These are phyloP conservation scores for Stichopus chloronotus DNA, from an alignment of 35 echinoderm and acorn worm genomes.

Conservation along the genomic window DNA sequence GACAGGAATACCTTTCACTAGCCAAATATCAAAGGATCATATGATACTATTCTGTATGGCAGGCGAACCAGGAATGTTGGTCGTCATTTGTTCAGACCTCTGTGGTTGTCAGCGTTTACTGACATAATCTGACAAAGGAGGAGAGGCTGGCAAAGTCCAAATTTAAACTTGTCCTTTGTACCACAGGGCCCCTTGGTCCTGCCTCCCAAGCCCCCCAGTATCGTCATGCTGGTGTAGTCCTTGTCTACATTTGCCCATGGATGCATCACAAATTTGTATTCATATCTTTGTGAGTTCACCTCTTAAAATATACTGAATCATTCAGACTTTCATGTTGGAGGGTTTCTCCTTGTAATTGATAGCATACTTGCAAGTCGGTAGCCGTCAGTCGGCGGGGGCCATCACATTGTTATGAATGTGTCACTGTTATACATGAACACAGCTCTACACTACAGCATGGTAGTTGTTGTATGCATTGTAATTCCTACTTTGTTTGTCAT, in stretches of 20 bases:
- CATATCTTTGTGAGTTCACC: no score
- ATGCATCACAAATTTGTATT: no score
- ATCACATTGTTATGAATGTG: background rate
- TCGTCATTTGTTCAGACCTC: background rate
- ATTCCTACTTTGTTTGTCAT: no score
- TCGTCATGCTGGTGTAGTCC: no score
- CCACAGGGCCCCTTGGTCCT: no score
- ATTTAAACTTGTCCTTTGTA: no score
- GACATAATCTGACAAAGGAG: background rate
- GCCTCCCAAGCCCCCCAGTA: no score
- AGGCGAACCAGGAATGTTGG: background rate
- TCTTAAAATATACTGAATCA: no score
- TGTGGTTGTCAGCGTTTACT: background rate
- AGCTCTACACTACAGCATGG: no score
- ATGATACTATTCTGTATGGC: background rate
- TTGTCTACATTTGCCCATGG: no score
- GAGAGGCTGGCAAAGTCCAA: background rate
- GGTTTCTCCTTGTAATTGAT: background rate
- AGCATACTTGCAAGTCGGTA: background rate
- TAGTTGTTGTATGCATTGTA: no score
- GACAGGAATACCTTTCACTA: background rate
- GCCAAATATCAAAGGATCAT: background rate
- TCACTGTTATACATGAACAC: background rate
- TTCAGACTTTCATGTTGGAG: no score
- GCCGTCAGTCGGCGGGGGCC: background rate